These are phyloP conservation scores for Vanessa cardui DNA, from an alignment of 2,888 invertebrate genomes.

Conservation along the genomic window DNA sequence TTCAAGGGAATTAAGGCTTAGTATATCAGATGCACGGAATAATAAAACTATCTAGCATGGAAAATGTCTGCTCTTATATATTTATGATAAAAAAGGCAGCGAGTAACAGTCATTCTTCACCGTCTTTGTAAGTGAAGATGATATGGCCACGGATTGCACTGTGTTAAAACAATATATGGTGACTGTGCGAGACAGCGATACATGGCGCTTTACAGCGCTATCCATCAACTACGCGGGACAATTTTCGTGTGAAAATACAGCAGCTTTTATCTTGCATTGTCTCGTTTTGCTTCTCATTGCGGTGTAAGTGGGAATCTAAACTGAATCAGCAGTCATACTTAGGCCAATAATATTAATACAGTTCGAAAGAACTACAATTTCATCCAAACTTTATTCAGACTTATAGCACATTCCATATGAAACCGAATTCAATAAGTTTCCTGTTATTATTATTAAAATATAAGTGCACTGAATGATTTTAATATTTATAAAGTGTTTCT, in stretches of 20 bases:
- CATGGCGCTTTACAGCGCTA: conserved; percentile 20
- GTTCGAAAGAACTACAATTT: not conserved
- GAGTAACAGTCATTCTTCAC: conserved; percentile 1
- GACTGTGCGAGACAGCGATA: conserved; percentile 20
- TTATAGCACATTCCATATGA: too few relatives aligned
- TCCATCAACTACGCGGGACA: conserved; percentile 21
- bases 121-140: not conserved
- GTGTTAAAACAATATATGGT: conserved; percentile 22
- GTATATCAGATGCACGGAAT: not conserved
- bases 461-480: too few relatives aligned
- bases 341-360: not conserved
- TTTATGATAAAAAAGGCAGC: not conserved
- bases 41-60: not conserved
- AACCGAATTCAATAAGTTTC: too few relatives aligned
- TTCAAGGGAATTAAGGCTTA: not conserved
- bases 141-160: conserved; percentile 9
- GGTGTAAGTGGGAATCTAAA: conserved; percentile 1
- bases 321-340: not conserved
- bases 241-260: conserved; percentile 20
- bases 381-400: not conserved
- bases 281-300: conserved; percentile 16
- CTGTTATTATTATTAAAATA: too few relatives aligned
- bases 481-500: too few relatives aligned
- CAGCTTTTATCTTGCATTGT: conserved; percentile 16
- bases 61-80: not conserved